phyloP scores from a whole-genome alignment of 92 coral and sea anemone species.

The Umimayanthus chanpuru region DNA sequence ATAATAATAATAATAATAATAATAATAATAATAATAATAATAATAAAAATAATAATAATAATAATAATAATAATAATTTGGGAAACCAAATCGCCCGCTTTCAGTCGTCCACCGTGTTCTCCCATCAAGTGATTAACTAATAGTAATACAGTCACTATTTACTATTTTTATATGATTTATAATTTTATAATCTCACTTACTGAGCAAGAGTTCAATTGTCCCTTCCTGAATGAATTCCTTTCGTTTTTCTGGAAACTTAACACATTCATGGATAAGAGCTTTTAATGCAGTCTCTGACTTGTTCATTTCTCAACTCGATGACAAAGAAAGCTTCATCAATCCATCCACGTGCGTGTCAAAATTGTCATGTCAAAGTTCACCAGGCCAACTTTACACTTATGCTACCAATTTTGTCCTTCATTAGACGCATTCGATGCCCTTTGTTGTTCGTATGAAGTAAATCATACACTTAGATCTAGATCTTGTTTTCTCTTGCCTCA shows the following conservation, averaged over 20 bases:
- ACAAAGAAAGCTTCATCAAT: background rate
- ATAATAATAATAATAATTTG: too few relatives aligned
- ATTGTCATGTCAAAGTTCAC: background rate
- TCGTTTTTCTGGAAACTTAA: conserved; percentile 57
- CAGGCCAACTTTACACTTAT: background rate
- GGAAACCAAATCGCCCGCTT: too few relatives aligned
- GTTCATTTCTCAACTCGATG: conserved; percentile 28
- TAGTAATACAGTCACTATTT: too few relatives aligned
- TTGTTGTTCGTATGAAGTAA: background rate
- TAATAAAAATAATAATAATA: too few relatives aligned
- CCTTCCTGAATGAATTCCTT: conserved; percentile 79
- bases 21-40: too few relatives aligned
- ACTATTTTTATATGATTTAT: too few relatives aligned
- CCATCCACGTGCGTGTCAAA: background rate
- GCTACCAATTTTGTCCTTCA: background rate
- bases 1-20: too few relatives aligned
- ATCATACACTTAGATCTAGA: background rate
- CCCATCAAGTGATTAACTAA: too few relatives aligned
- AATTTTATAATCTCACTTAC: conserved; percentile 45
- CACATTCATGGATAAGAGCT: conserved; percentile 62
- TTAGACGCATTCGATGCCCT: background rate
- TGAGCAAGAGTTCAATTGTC: conserved; percentile 70
- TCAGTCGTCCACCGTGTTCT: too few relatives aligned
- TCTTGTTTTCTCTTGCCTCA: background rate
- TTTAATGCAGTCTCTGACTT: conserved; percentile 53